phyloP scores from a whole-genome alignment of 2,797 vertebrate species.

The Toxotes lorentzi region DNA sequence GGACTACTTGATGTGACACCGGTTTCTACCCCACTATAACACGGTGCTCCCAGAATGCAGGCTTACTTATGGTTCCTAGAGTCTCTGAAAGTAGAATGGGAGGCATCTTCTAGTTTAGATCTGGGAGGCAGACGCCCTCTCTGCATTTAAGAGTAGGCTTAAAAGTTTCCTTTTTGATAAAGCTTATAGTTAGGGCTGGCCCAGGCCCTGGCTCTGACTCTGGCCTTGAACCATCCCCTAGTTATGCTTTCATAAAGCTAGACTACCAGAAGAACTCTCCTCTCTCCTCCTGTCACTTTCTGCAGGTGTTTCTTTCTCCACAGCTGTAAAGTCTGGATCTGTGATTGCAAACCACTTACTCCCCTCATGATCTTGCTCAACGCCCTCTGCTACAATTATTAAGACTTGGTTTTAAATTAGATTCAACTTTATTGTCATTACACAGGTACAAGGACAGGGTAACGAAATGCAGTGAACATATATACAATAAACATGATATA shows the following conservation, averaged over 20 bases:
- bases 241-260: neutral
- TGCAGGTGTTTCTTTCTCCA: too few relatives aligned
- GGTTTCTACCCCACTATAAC: neutral
- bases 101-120: neutral
- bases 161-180: neutral
- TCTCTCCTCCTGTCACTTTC: neutral
- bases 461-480: too few relatives aligned
- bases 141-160: neutral
- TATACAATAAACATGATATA: too few relatives aligned
- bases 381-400: too few relatives aligned
- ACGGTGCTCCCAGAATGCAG: neutral
- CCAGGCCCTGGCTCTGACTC: too few relatives aligned
- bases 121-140: too few relatives aligned
- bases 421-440: too few relatives aligned
- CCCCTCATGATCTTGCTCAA: too few relatives aligned
- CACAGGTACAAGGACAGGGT: too few relatives aligned
- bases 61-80: neutral
- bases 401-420: too few relatives aligned
- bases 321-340: neutral
- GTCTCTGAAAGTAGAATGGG: neutral
- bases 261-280: neutral
- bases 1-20: slow-evolving; percentile 25
- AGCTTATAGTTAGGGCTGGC: neutral
- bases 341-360: too few relatives aligned
- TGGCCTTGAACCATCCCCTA: neutral